These are phyloP conservation scores for Xestobium rufovillosum DNA, from an alignment of 2,888 invertebrate species.

Conservation along the genomic window DNA sequence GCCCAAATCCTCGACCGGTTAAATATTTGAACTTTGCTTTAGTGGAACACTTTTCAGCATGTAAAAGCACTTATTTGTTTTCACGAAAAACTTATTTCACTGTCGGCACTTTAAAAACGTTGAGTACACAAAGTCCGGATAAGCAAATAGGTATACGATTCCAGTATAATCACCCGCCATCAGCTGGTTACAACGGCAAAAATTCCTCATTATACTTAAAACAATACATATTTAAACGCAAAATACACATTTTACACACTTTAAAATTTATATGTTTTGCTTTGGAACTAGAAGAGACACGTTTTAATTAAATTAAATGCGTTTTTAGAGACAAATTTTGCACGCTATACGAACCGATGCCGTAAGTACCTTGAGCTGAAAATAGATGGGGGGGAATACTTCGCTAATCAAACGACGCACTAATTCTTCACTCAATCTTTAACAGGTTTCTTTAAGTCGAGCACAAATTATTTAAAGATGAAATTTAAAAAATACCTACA, in stretches of 20 bases:
- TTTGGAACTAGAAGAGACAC: slow-evolving; percentile 12
- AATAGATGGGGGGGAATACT: slow-evolving; percentile 60
- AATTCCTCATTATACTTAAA: slow-evolving; percentile 50
- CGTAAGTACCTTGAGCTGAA: slow-evolving; percentile 66
- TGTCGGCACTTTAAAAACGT: slow-evolving; percentile 26
- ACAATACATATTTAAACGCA: slow-evolving; percentile 45
- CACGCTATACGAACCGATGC: slow-evolving; percentile 54
- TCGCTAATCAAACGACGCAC: slow-evolving; percentile 40
- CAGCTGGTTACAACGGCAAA: slow-evolving; percentile 44
- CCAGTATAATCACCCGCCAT: slow-evolving; percentile 45
- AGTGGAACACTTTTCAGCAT: slow-evolving; percentile 8
- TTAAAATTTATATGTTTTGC: slow-evolving; percentile 6
- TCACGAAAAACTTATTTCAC: slow-evolving; percentile 20
- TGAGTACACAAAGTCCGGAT: slow-evolving; percentile 29
- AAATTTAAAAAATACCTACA: too few relatives aligned
- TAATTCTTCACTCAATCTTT: slow-evolving; percentile 34
- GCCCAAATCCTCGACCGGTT: slow-evolving; percentile 34
- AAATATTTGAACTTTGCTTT: slow-evolving; percentile 23
- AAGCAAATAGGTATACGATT: slow-evolving; percentile 40
- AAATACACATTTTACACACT: slow-evolving; percentile 46
- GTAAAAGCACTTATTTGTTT: slow-evolving; percentile 13
- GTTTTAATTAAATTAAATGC: slow-evolving; percentile 38
- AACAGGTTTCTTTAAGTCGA: too few relatives aligned
- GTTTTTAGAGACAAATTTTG: slow-evolving; percentile 54
- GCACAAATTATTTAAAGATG: too few relatives aligned